Base-by-base conservation (phyloP, 2,113 vertebrate species). In the Microtus montanus region DNA sequence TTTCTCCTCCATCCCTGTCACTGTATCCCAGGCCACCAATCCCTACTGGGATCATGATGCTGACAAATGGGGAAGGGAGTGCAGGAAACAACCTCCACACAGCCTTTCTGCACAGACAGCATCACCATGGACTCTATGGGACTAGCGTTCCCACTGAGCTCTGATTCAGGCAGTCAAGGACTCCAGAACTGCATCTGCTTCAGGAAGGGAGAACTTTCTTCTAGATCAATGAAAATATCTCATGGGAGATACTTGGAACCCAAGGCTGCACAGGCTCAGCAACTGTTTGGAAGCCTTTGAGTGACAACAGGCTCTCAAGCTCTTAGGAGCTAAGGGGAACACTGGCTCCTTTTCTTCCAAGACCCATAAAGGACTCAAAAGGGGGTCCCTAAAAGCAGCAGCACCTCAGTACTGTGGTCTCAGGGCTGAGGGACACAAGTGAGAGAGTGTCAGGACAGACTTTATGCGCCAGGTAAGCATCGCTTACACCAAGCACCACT, bases 181-280 rank as follows among this genome's bases (percentile, higher is more conserved):
- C 17, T 4, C 3, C 28, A 6, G 11, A 47, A 13, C 2, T 5
- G 26, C n/a, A 26, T 5, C 20, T 0, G 3, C 84, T 33, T 44
- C 12, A 66, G 66, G 64, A 87, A 92, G 0, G 8, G 9, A 12
- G 28, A 22, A 11, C 3, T 84, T 78, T 63, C 17, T 54, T n/a
- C 63, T 41, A 47, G 66, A 70, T n/a, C 35, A 33, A 30, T 61
- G 33, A 58, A 58, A 49, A n/a, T 38, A 63, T 22, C 3, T 15
- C 0, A 5, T 14, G 26, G 61, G 28, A 41, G 11, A 17, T 0
- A 20, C 83, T 30, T 3, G 0, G 63, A 38, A 24, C 19, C 30
- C n/a, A 20, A 82, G 70, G 54, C 52, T 11, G 7, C 5, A 4
- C 0, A 14, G 24, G 80, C 19, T 28, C 4, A 52, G 33, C 41